Evolutionary conservation across 2,797 vertebrate species (phyloP).

Genomic region (Clangula hyemalis): DNA sequence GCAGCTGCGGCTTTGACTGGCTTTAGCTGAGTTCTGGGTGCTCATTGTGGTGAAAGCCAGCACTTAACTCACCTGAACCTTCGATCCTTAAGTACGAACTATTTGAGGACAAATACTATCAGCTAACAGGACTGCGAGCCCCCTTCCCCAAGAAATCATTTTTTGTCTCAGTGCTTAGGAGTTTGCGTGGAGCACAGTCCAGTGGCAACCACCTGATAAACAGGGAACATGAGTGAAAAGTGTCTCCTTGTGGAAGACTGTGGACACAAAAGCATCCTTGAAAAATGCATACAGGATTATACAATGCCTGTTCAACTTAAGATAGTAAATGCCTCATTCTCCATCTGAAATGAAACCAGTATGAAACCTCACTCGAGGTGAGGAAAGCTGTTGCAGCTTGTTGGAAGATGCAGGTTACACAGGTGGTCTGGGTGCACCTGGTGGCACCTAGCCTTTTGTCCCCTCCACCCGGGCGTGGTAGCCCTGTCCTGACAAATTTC

Average conservation of each 20-base stretch:
- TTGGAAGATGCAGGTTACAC: neutral
- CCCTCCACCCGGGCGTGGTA: neutral
- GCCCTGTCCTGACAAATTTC: neutral
- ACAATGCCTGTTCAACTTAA: neutral
- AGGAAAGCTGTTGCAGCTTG: neutral
- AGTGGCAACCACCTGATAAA: neutral
- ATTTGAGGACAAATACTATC: neutral
- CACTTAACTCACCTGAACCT: neutral
- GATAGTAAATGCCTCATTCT: neutral
- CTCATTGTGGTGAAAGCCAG: neutral
- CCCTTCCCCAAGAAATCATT: neutral
- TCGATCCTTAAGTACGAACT: neutral
- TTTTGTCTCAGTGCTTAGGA: neutral
- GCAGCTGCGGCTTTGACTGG: slow-evolving; percentile 1
- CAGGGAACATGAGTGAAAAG: neutral
- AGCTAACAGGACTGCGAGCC: neutral
- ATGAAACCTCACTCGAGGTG: neutral
- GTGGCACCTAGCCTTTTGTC: neutral
- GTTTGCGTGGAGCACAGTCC: neutral
- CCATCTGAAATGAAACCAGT: neutral
- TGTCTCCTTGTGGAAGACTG: neutral
- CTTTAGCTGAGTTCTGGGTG: neutral
- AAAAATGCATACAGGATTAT: neutral
- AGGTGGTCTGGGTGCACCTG: neutral
- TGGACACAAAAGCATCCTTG: neutral